phyloP scores from a whole-genome alignment of 2,797 vertebrate genomes.

The Podarcis siculus region DNA sequence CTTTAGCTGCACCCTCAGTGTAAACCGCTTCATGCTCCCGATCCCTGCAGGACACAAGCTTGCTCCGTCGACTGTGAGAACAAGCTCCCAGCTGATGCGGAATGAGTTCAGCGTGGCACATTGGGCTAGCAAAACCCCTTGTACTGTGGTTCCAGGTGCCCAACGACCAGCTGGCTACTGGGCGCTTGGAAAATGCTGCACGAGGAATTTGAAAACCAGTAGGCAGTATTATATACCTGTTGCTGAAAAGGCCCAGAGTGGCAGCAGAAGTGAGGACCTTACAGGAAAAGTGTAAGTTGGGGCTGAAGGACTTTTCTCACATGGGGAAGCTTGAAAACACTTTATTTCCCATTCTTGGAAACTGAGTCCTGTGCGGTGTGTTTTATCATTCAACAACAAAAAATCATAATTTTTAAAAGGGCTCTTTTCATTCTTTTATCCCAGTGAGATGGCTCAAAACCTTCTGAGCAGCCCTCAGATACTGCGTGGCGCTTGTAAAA shows the following conservation, averaged over 20 bases:
- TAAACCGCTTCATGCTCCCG: no score
- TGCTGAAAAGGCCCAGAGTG: background rate
- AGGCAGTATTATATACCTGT: background rate
- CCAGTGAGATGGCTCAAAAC: background rate
- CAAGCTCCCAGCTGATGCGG: no score
- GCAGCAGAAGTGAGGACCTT: background rate
- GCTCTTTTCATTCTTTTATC: background rate
- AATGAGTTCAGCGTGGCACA: no score
- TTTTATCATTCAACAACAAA: background rate
- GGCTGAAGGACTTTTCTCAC: background rate
- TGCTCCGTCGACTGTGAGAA: no score
- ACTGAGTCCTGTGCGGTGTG: background rate
- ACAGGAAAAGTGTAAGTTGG: background rate
- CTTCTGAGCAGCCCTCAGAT: background rate
- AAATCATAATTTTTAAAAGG: background rate
- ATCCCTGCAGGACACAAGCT: no score
- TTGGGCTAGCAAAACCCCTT: no score
- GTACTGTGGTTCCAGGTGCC: no score
- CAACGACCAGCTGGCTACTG: no score
- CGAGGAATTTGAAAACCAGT: no score
- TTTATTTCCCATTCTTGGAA: background rate
- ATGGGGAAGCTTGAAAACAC: background rate
- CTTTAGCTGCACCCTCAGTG: no score
- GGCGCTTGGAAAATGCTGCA: no score
- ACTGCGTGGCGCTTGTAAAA: background rate